These are phyloP conservation scores for Sinhomidia bicolor DNA, from an alignment of 2,888 invertebrate genomes.

Conservation along the genomic window DNA sequence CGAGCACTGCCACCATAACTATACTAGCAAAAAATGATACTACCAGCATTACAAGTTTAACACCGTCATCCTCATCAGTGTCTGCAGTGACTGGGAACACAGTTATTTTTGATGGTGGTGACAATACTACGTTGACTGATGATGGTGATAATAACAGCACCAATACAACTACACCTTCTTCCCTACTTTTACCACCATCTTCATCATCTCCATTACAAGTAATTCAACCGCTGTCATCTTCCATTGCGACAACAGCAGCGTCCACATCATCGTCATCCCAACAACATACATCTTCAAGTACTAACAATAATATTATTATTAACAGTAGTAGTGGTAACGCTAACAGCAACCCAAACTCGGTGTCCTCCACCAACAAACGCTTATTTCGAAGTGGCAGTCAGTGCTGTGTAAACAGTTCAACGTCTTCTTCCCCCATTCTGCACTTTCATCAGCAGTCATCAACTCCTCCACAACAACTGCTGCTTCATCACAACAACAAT, in stretches of 20 bases:
- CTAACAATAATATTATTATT: too few species aligned
- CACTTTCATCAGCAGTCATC: slow-evolving; percentile 52
- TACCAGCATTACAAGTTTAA: slow-evolving; percentile 32
- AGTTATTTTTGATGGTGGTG: slow-evolving; percentile 38
- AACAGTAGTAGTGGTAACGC: slow-evolving; percentile 7
- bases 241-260: neutral
- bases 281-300: slow-evolving; percentile 4
- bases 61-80: slow-evolving; percentile 33
- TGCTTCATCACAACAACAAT: slow-evolving; percentile 43
- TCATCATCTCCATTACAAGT: slow-evolving; percentile 37
- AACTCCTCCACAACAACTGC: slow-evolving; percentile 67
- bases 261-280: slow-evolving; percentile 23
- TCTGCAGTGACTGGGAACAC: slow-evolving; percentile 45
- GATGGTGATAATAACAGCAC: slow-evolving; percentile 32
- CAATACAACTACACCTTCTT: slow-evolving; percentile 28
- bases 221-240: neutral
- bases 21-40: slow-evolving; percentile 3
- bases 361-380: slow-evolving; percentile 56
- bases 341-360: slow-evolving; percentile 20
- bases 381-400: slow-evolving; percentile 73
- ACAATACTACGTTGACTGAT: slow-evolving; percentile 8
- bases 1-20: slow-evolving; percentile 31
- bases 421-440: slow-evolving; percentile 67
- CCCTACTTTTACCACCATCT: slow-evolving; percentile 28
- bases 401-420: slow-evolving; percentile 72